A percentile compares a stretch with the other conserved stretches of the same genome.
phyloP scores from a whole-genome alignment of 2,888 invertebrate genomes.

The Aporophyla nigra region DNA sequence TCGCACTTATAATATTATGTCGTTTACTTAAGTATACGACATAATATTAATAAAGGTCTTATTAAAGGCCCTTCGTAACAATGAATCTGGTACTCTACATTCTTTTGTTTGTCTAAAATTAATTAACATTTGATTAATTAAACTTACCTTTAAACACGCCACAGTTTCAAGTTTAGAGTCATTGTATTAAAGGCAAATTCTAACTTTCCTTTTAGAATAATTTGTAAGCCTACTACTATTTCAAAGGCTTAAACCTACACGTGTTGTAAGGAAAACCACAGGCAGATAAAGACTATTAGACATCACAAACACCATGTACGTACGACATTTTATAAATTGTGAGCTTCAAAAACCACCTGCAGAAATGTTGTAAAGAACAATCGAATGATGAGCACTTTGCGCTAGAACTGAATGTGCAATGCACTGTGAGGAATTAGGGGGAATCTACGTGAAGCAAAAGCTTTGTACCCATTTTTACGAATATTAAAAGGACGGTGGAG shows the following conservation, averaged over 20 bases:
- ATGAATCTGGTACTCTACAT: background rate
- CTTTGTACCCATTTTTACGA: too few relatives aligned
- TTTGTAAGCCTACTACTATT: slow-evolving; percentile 18
- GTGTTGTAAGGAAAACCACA: background rate
- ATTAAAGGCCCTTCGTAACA: background rate
- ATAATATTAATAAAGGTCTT: background rate
- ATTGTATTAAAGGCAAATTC: slow-evolving; percentile 7
- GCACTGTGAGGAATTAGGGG: background rate
- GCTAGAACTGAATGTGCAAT: background rate
- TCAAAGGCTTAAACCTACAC: slow-evolving; percentile 25
- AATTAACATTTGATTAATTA: too few relatives aligned
- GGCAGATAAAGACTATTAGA: background rate
- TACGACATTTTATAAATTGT: background rate
- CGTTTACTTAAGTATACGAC: background rate
- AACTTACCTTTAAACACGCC: background rate
- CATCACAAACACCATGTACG: background rate
- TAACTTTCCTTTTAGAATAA: slow-evolving; percentile 27
- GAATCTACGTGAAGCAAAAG: too few relatives aligned
- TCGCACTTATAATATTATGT: background rate
- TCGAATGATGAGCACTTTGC: background rate
- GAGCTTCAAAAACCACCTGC: too few relatives aligned
- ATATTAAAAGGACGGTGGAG: too few relatives aligned
- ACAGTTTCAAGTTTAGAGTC: background rate
- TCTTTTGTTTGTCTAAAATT: background rate
- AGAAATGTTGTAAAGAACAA: background rate